phyloP scores from a whole-genome alignment of 2,888 invertebrate species.

The Drosophila kambysellisi region DNA sequence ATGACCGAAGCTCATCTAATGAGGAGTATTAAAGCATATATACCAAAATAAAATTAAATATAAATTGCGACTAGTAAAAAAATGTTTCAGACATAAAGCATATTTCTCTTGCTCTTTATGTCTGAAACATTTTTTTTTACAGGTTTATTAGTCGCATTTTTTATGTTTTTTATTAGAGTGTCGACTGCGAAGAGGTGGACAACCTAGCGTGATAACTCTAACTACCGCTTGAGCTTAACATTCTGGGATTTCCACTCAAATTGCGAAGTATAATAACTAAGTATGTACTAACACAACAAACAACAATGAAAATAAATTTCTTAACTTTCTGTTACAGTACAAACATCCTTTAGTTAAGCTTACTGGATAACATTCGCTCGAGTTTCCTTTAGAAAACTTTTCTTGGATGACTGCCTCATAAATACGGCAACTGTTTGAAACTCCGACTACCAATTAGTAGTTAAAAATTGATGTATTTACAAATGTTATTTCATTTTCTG shows the following conservation, averaged over 20 bases:
- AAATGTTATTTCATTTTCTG: conserved; percentile 30
- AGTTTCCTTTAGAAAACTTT: conserved; percentile 18
- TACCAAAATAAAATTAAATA: not conserved
- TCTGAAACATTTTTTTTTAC: not conserved
- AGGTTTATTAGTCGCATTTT: not conserved
- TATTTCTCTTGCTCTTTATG: not conserved
- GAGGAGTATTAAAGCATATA: not conserved
- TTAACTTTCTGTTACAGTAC: not conserved
- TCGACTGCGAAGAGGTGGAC: not conserved
- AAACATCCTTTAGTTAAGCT: conserved; percentile 12
- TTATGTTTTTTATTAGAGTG: not conserved
- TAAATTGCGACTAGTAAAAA: not conserved
- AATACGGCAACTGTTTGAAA: conserved; percentile 26
- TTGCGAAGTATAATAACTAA: conserved; percentile 12
- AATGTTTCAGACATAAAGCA: not conserved
- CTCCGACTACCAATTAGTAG: conserved; percentile 50
- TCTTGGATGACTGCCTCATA: conserved; percentile 21
- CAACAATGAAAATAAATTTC: conserved; percentile 20
- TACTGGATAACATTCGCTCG: not conserved
- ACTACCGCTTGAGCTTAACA: not conserved
- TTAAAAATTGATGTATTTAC: conserved; percentile 58
- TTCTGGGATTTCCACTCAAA: not conserved
- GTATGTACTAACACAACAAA: not conserved
- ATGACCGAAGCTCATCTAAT: not conserved
- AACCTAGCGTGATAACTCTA: not conserved